Base-by-base conservation (phyloP, 30 jellyfish, hydroid and myxozoan species). In the Hydractinia symbiolongicarpus region DNA sequence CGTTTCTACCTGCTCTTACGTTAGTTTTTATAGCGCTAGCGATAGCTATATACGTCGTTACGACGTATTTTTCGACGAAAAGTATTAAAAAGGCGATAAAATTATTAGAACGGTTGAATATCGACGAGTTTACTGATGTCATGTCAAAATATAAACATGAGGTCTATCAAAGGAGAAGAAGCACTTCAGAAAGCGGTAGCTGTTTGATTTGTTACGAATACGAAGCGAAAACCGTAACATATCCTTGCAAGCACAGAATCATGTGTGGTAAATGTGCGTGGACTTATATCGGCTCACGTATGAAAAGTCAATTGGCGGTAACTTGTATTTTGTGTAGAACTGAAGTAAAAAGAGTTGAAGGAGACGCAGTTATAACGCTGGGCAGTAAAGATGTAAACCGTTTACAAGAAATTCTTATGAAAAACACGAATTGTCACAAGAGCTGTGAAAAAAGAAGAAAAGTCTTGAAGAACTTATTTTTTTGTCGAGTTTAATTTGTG, bases 241-340 rank as follows among this genome's bases (percentile, higher is more conserved):
- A 17, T 52, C 85, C 85, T 5, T 77, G 85, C 53, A 53, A 77
- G 4, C 85, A 77, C 60, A 17, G 21, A 51, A 79, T 77, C 6
- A 77, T 77, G 85, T 77, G 85, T 55, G 77, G 85, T 13, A 77
- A 56, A 52, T 77, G 85, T 30, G 82, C 85, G 60, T 77, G 85
- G 85, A 55, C 55, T 8, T 77, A 77, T 5, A 77, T 77, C 8
- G 82, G 55, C n/a, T 54, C 81, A 8, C 58, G 85, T 55, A 30
- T 77, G 54, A 55, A 58, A 44, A 57, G 60, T 52, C 21, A 57
- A 13, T 58, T 17, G 53, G 21, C 77, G 10, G 16, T 77, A 55
- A 53, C 66, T 49, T 77, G 85, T 54, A 77, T 77, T 5, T 21
- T 77, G 7, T 77, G 85, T 54, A 55, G 85, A 77, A 61, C 82